Evolutionary conservation across 2,888 invertebrate species (phyloP), one percentile per base, ranked within the genome.

Genomic region (Rhopalosiphum nymphaeae): DNA sequence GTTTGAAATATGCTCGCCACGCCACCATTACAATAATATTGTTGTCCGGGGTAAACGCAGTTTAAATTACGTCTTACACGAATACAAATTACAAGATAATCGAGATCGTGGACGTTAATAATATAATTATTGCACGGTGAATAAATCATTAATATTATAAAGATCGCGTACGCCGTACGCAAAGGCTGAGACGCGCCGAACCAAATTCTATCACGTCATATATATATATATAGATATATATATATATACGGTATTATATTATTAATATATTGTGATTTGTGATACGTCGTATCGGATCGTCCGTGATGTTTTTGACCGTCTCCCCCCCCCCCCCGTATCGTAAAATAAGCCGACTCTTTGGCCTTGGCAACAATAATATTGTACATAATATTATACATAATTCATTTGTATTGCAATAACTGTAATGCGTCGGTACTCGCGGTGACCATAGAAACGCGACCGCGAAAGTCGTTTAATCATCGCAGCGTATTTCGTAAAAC

Each of bases 381-480:
- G 4, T 57, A 53, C 53, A 53, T 21, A 53, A 11, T 13, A 3
- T 16, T 49, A 89, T 89, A 57, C 42, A 89, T 89, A 88, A 88
- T 88, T 88, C 36, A 88, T 89, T 56, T 89, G 42, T 42, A 26
- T 42, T 56, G 53, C 89, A 57, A 56, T 89, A 89, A 89, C 56
- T 56, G 56, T 56, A 89, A 89, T 89, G 89, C 56, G 42, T 89
- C 89, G 36, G 88, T 56, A 53, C 36, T 9, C 42, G 36, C 42
- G 26, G 53, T 42, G 89, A 42, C 89, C 56, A 42, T 89, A 89
- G 56, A 56, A 89, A 89, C 89, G 42, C 42, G 88, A 53, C 53
- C 88, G 67, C 36, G 26, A 56, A 56, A 89, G 56, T 57, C 53
- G 42, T 89, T 89, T 89, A 53, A 89, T 89, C 89, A 56, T 78